Percentiles rank a stretch among this genome's conserved stretches.
Evolutionary conservation across 2,113 vertebrate genomes (phyloP).

Genomic region (Chaetodon trifascialis): DNA sequence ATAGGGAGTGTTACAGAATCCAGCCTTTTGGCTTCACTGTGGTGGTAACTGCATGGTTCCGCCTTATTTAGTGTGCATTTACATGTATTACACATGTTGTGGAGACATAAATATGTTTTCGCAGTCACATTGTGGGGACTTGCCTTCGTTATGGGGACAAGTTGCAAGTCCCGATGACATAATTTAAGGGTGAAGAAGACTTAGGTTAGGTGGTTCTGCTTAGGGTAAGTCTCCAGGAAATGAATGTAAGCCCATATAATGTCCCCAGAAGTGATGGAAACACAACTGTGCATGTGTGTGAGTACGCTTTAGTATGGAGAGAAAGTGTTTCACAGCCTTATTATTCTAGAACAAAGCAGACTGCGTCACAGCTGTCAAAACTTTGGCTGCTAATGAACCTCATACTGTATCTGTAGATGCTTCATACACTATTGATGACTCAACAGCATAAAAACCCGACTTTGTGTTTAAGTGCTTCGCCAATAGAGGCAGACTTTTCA

Average conservation of each 20-base stretch:
- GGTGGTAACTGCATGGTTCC: not conserved
- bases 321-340: slow-evolving; percentile 57
- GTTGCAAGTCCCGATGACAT: no score
- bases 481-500: not conserved
- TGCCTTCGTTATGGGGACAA: no score
- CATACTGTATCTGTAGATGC: slow-evolving; percentile 50
- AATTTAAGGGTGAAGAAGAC: no score
- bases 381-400: slow-evolving; percentile 72
- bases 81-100: no score
- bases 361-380: slow-evolving; percentile 70
- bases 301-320: slow-evolving; percentile 27
- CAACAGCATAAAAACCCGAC: slow-evolving; percentile 47
- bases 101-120: no score
- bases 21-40: not conserved
- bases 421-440: slow-evolving; percentile 56
- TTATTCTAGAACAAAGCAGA: slow-evolving; percentile 70
- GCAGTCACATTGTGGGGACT: no score
- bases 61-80: not conserved
- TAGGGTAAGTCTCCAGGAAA: no score
- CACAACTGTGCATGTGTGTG: not conserved
- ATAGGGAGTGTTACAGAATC: not conserved
- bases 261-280: no score
- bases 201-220: no score
- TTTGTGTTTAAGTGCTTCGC: slow-evolving; percentile 35
- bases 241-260: no score